Base-by-base conservation (phyloP, 2,888 invertebrate genomes). In the Amiota minor region DNA sequence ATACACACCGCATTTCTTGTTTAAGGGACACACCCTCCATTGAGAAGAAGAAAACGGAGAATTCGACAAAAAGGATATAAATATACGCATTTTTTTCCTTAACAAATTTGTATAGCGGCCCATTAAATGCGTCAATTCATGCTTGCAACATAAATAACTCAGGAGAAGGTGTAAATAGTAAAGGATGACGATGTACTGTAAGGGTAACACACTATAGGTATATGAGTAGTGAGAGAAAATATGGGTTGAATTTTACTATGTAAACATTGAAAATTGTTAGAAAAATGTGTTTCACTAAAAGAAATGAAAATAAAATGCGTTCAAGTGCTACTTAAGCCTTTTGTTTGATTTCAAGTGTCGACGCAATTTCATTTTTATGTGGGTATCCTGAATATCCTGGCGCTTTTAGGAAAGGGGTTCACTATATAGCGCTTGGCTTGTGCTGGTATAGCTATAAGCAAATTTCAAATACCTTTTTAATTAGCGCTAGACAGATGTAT, bases 101-200 rank as follows among this genome's bases (percentile, higher is more conserved):
- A 82, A 83, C 83, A 83, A 83, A 83, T 83, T 84, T 83, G 50
- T 68, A 68, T 68, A 50, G 67, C 50, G 23, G 67, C 67, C 11
- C 47, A 46, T 46, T 80, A 77, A 69, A 72, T 72, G 76, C 76
- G 75, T 77, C 78, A 85, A 83, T 82, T 84, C 84, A 84, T 78
- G 82, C 84, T 81, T 82, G 79, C 78, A 84, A 80, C 82, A 85
- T 84, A 84, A 84, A 85, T 82, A 83, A 83, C 83, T 83, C 83
- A 83, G 81, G 83, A 76, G 62, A 65, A 62, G 8, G 50, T 64
- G 35, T 35, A 35, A 35, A 35, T 35, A 35, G 6, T 65, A 71
- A 56, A 50, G 47, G 35, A 53, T 59, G 11, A 20, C 11, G 16
- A 55, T 50, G 50, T 68, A 74, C 74, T 74, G 74, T 70, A 55